These are phyloP conservation scores for Callopanchax toddi DNA, from an alignment of 2,113 vertebrate genomes.

Conservation along the genomic window DNA sequence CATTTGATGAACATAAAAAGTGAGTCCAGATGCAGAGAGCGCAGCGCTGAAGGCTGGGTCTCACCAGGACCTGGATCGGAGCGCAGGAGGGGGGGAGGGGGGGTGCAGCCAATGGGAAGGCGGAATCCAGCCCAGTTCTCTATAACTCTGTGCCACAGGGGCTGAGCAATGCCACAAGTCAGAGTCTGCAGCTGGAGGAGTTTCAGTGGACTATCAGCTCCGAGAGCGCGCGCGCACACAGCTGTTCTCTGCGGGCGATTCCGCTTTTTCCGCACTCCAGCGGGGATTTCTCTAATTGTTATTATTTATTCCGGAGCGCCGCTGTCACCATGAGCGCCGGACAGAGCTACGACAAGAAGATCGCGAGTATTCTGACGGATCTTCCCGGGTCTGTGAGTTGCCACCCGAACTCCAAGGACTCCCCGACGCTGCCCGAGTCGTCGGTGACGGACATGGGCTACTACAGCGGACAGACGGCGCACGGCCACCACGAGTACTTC, in stretches of 20 bases:
- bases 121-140: conserved; percentile 84
- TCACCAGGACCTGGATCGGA: conserved; percentile 82
- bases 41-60: conserved; percentile 52
- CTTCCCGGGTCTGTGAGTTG: conserved; percentile 94
- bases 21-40: conserved; percentile 28
- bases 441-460: conserved; percentile 96
- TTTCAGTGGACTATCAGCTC: conserved; percentile 60
- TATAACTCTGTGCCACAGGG: conserved; percentile 89
- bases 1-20: conserved; percentile 17
- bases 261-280: conserved; percentile 8
- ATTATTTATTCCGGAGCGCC: conserved; percentile 34
- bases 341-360: conserved; percentile 93
- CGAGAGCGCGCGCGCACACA: conserved; percentile 36
- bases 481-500: conserved; percentile 91
- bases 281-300: conserved; percentile 30
- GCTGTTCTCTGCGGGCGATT: background rate
- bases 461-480: conserved; percentile 85
- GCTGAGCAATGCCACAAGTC: conserved; percentile 73
- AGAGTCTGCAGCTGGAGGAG: conserved; percentile 66
- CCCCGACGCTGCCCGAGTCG: conserved; percentile 94
- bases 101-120: conserved; percentile 89
- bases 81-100: conserved; percentile 67
- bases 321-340: conserved; percentile 87
- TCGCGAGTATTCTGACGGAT: conserved; percentile 92
- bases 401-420: conserved; percentile 95